phyloP scores from a whole-genome alignment of 2,113 vertebrate genomes.

The Dolichallabes microphthalmus region DNA sequence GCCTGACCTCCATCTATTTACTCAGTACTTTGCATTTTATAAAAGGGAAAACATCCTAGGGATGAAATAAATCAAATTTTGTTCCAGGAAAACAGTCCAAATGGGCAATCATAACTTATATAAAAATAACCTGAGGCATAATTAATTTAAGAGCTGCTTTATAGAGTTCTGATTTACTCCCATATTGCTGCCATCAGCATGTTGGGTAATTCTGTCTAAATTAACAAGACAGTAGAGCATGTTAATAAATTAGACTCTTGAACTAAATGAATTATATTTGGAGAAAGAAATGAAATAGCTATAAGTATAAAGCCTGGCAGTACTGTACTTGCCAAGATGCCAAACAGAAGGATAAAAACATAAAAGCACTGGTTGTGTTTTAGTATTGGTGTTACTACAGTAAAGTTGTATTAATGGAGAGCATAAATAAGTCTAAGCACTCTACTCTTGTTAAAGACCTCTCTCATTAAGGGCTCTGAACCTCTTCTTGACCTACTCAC shows the following conservation, averaged over 20 bases:
- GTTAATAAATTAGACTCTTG: neutral
- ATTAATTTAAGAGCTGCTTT: conserved; percentile 12
- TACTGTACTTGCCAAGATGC: neutral
- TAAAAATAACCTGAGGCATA: conserved; percentile 29
- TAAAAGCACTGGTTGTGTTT: neutral
- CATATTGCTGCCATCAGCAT: conserved; percentile 5
- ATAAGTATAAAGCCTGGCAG: neutral
- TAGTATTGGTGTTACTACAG: neutral
- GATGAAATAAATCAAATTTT: conserved; percentile 27
- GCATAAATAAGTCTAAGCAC: neutral
- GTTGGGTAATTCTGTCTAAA: neutral
- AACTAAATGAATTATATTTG: neutral
- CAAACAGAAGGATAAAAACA: neutral
- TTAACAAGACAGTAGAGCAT: neutral
- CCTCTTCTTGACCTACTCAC: neutral
- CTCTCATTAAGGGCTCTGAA: neutral
- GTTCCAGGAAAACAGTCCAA: neutral
- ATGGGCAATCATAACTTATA: conserved; percentile 38
- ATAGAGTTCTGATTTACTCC: conserved; percentile 9
- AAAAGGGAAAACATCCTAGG: conserved; percentile 21
- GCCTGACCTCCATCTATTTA: conserved; percentile 29
- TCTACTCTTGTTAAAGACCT: neutral
- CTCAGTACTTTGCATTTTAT: conserved; percentile 1
- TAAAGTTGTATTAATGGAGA: neutral
- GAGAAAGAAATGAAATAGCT: neutral